Evolutionary conservation across 2,797 vertebrate genomes (phyloP).

Genomic region (Premnoplex brunnescens): DNA sequence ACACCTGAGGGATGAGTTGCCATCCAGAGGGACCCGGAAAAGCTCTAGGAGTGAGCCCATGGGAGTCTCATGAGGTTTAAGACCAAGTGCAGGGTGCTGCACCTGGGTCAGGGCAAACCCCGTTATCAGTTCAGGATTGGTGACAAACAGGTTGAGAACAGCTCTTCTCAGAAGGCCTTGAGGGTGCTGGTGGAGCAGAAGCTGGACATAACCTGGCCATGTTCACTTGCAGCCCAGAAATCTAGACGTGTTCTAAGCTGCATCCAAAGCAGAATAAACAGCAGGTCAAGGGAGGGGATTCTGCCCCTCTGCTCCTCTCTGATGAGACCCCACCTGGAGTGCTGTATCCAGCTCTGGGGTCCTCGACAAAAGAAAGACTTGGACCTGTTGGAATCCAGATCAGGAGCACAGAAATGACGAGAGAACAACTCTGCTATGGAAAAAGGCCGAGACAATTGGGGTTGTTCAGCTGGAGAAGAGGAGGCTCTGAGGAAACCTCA

Average conservation of each 20-base stretch:
- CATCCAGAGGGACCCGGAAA: not conserved
- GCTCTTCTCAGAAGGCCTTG: not conserved
- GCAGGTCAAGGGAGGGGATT: not conserved
- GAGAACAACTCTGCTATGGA: not conserved
- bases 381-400: not conserved
- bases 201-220: not conserved
- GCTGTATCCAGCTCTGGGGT: not conserved
- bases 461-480: not conserved
- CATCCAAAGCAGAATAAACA: not conserved
- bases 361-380: not conserved
- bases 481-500: not conserved
- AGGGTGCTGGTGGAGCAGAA: not conserved
- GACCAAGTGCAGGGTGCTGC: not conserved
- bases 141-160: not conserved
- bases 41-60: not conserved
- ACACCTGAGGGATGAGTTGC: not conserved
- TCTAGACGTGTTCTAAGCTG: accelerated
- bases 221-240: not conserved
- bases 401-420: not conserved
- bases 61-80: not conserved
- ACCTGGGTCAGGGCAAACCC: not conserved
- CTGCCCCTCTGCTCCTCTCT: not conserved
- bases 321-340: not conserved
- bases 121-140: not conserved
- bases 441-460: not conserved